These are phyloP conservation scores for Pungitius pungitius DNA, from an alignment of 2,113 vertebrate species.

Conservation along the genomic window DNA sequence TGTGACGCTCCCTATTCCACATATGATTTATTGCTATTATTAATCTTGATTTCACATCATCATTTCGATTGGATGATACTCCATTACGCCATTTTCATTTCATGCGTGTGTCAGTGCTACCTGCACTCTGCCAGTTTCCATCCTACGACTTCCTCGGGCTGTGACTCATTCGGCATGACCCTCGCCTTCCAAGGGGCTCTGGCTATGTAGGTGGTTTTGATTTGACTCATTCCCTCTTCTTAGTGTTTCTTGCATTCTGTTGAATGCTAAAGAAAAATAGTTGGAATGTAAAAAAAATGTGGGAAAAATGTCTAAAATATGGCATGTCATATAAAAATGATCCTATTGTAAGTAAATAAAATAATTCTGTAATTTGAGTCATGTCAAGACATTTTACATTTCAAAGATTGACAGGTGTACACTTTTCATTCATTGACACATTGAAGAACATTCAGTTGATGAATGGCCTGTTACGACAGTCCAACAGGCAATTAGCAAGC, in stretches of 20 bases:
- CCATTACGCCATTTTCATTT: constrained; percentile 12
- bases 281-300: constrained; percentile 1
- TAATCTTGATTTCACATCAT: constrained; percentile 9
- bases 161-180: constrained; percentile 61
- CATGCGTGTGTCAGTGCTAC: constrained; percentile 28
- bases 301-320: background rate
- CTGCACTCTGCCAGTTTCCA: constrained; percentile 35
- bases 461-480: constrained; percentile 58
- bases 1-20: background rate
- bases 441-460: constrained; percentile 58
- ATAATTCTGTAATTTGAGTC: background rate
- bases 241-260: constrained; percentile 20
- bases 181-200: constrained; percentile 59
- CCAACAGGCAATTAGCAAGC: constrained; percentile 68
- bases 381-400: no score
- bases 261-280: constrained; percentile 29
- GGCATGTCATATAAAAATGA: background rate
- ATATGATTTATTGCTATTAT: constrained; percentile 2
- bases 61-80: constrained; percentile 11
- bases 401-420: constrained; percentile 16
- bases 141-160: constrained; percentile 34
- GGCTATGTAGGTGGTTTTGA: constrained; percentile 52
- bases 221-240: constrained; percentile 42
- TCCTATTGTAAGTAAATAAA: background rate
- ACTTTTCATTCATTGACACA: constrained; percentile 34